These are phyloP conservation scores for Spinibarbus caldwelli DNA, from an alignment of 2,797 vertebrate species.

Conservation along the genomic window DNA sequence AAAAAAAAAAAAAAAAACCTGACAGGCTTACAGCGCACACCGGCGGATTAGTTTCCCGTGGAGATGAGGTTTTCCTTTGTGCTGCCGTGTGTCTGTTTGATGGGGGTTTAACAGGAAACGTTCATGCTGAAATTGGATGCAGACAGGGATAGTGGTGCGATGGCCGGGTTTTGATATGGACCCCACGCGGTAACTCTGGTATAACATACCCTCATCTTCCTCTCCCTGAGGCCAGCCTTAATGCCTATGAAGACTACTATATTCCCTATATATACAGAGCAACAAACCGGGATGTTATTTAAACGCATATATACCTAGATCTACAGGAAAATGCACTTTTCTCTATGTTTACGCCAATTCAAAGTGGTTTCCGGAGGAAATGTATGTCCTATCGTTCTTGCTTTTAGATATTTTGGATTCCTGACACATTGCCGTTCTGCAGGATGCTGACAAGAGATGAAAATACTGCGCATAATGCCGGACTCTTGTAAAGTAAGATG, in stretches of 20 bases:
- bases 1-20: conserved; percentile 83
- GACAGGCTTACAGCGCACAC: conserved; percentile 98
- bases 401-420: conserved; percentile 62
- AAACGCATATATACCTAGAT: conserved; percentile 18
- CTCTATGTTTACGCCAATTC: conserved; percentile 62
- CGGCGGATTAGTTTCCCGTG: conserved; percentile 98
- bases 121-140: conserved; percentile 99
- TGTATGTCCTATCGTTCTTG: conserved; percentile 61
- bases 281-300: conserved; percentile 11
- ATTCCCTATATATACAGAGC: too few species aligned
- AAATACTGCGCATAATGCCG: conserved; percentile 49
- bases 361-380: conserved; percentile 45
- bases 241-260: not conserved
- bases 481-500: conserved; percentile 50
- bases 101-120: conserved; percentile 98
- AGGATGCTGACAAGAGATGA: conserved; percentile 31
- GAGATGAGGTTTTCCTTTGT: conserved; percentile 99
- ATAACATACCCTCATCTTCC: conserved; percentile 69
- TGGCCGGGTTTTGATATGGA: conserved; percentile 95
- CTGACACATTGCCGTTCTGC: conserved; percentile 33
- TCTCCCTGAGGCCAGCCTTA: conserved; percentile 73
- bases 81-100: conserved; percentile 96
- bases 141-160: conserved; percentile 95
- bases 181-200: conserved; percentile 86
- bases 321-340: conserved; percentile 29